Conservation (phyloP, 2,113 vertebrate genomes). For the Mormyrus lacerda region DNA sequence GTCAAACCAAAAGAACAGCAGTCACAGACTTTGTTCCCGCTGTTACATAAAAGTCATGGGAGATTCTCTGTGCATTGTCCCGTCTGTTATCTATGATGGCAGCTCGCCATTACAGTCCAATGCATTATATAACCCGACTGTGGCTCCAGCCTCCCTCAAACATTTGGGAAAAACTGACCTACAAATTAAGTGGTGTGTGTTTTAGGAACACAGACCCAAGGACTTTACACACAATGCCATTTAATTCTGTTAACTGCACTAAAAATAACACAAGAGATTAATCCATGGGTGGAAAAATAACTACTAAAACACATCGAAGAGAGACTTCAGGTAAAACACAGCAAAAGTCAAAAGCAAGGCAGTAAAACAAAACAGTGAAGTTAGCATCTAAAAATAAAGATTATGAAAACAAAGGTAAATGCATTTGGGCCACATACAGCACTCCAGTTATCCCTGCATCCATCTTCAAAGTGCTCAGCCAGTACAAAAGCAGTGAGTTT, state of each 20-base stretch:
- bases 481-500: background rate
- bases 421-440: background rate
- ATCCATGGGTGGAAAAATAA: background rate
- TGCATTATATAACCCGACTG: background rate
- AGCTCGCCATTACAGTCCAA: background rate
- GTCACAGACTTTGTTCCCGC: background rate
- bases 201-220: background rate
- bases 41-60: conserved; percentile 1
- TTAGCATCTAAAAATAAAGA: background rate
- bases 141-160: background rate
- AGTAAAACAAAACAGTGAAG: background rate
- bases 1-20: background rate
- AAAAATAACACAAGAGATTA: background rate
- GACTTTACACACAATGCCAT: background rate
- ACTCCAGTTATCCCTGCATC: background rate
- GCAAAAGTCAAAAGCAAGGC: background rate
- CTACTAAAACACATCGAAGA: background rate
- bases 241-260: background rate
- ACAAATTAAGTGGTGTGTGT: background rate
- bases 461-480: background rate
- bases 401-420: background rate
- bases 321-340: background rate
- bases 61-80: background rate
- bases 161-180: background rate
- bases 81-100: background rate